Evolutionary conservation across 2,797 vertebrate species (phyloP).

Genomic region (Mus caroli): DNA sequence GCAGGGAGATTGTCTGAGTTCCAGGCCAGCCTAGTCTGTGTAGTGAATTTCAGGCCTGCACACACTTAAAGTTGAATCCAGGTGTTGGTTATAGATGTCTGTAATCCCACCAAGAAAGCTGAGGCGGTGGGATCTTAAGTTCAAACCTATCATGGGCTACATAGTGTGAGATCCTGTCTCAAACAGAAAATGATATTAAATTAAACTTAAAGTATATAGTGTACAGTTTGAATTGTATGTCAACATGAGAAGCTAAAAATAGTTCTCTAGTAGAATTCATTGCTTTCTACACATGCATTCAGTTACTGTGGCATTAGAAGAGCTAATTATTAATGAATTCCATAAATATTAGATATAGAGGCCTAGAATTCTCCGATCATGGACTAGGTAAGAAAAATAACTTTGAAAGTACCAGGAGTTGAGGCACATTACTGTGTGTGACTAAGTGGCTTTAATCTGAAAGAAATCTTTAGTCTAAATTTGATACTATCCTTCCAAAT

Average conservation of each 20-base stretch:
- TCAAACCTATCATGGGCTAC: too few species aligned
- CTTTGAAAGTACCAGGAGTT: neutral
- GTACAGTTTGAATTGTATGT: slow-evolving; percentile 42
- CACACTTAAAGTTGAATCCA: neutral
- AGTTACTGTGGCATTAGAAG: neutral
- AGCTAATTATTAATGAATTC: slow-evolving; percentile 34
- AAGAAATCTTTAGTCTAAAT: slow-evolving; percentile 9
- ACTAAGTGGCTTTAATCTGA: slow-evolving; percentile 23
- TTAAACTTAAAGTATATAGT: neutral
- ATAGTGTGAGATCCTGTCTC: neutral
- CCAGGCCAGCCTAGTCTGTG: neutral
- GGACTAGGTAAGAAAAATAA: slow-evolving; percentile 28
- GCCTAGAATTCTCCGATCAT: neutral
- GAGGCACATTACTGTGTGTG: neutral
- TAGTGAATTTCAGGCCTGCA: neutral
- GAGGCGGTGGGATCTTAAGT: neutral
- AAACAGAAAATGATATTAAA: neutral
- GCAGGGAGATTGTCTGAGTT: neutral
- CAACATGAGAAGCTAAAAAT: neutral
- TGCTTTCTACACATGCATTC: neutral
- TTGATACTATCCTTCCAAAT: neutral
- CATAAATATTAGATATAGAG: neutral
- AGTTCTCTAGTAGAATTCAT: neutral
- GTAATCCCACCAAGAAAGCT: neutral
- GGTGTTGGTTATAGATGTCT: neutral